Evolutionary conservation across 2,888 invertebrate genomes (phyloP), one percentile per base, ranked within the genome.

Genomic region (Acanthacorydalis orientalis): DNA sequence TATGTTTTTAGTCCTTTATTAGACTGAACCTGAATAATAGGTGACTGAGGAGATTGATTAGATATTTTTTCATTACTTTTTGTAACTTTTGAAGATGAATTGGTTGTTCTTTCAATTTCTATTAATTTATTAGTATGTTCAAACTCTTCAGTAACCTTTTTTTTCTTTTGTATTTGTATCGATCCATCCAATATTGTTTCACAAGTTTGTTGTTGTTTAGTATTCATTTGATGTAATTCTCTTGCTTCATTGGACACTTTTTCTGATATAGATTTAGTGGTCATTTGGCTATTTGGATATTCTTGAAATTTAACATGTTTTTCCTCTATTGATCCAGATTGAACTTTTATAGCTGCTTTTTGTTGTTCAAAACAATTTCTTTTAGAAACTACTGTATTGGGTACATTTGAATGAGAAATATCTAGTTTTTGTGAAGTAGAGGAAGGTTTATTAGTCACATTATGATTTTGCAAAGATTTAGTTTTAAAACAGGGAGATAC

Each of bases 101-200:
- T 54, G 59, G 64, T 63, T 55, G 68, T 70, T 60, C 68, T 74
- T 55, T 70, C 69, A 51, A 80, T 67, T 12, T 74, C 71, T 60
- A 75, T 75, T 44, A 78, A 77, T 44, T 76, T 75, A 58, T 78
- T 78, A 1, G 71, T 73, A 50, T 72, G 72, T 62, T 80, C 80
- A 53, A 70, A 80, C 59, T 81, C 79, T 64, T 81, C 80, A 52
- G 73, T 77, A 1, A 78, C 75, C 56, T 73, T 74, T 59, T 69
- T 75, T 9, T 74, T 74, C 2, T 76, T 71, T 57, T 80, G 77
- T 43, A 80, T 69, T 54, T 76, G 75, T n/a, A 72, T 72, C 15
- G 53, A 23, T 12, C 60, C 60, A 50, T 59, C 59, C 15, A 58
- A 59, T 42, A 47, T 47, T 38, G 44, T 52, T 51, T 61, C 56